Evolutionary conservation across 2,888 invertebrate genomes (phyloP).

Genomic region (Carabus problematicus): DNA sequence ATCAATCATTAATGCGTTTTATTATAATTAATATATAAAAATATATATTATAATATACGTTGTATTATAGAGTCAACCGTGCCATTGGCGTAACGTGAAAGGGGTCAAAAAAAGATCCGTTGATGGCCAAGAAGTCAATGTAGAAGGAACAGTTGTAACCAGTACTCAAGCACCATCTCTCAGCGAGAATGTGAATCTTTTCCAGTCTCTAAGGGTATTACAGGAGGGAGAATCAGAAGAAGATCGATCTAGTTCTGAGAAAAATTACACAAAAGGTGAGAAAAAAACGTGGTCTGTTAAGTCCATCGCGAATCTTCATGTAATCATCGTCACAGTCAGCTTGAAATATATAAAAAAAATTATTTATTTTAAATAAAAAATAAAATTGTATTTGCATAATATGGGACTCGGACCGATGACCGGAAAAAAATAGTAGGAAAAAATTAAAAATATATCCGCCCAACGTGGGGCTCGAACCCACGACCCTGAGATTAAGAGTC

Average conservation of each 20-base stretch:
- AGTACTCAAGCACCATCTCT: slow-evolving; percentile 59
- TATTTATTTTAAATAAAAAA: too few relatives aligned
- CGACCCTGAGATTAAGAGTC: slow-evolving; percentile 73
- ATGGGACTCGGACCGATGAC: too few relatives aligned
- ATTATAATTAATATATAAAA: too few relatives aligned
- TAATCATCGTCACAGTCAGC: slow-evolving; percentile 95
- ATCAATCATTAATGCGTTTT: too few relatives aligned
- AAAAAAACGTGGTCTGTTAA: slow-evolving; percentile 77
- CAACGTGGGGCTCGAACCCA: slow-evolving; percentile 72
- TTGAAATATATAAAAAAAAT: slow-evolving; percentile 81
- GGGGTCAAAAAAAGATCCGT: slow-evolving; percentile 78
- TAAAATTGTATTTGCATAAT: background rate
- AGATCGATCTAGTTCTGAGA: slow-evolving; percentile 55
- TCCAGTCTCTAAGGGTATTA: slow-evolving; percentile 85
- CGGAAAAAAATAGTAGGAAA: background rate
- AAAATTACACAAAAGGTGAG: slow-evolving; percentile 48
- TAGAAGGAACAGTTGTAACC: slow-evolving; percentile 47
- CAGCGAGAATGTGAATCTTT: slow-evolving; percentile 89
- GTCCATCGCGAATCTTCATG: slow-evolving; percentile 92
- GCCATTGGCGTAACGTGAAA: slow-evolving; percentile 92
- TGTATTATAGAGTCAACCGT: slow-evolving; percentile 80
- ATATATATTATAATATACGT: slow-evolving; percentile 13
- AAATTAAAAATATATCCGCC: slow-evolving; percentile 56
- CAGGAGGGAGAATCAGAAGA: slow-evolving; percentile 84
- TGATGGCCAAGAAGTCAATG: slow-evolving; percentile 57